A percentile compares a stretch with the other conserved stretches of the same genome.
Conservation (phyloP, 2,797 vertebrate species). For the Poliocrania exsul region DNA sequence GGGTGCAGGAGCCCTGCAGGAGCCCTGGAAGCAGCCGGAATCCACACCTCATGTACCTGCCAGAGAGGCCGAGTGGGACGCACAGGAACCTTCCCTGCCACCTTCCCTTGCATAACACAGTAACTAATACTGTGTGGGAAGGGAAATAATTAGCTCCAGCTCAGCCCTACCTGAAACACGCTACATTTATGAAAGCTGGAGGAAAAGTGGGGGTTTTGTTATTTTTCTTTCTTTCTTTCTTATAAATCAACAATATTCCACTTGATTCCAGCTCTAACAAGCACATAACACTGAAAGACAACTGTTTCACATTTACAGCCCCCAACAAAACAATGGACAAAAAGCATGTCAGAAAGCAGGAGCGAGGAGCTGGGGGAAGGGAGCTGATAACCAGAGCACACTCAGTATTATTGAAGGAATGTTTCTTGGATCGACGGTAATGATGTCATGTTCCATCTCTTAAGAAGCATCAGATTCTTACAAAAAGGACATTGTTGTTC, state of each 20-base stretch:
- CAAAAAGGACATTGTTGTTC: constrained; percentile 78
- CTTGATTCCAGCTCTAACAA: constrained; percentile 54
- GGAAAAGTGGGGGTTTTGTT: neutral
- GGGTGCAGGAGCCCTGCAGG: neutral
- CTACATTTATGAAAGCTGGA: neutral
- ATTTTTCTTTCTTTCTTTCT: constrained; percentile 22
- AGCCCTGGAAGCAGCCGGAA: neutral
- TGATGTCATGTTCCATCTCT: constrained; percentile 79
- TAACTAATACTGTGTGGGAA: constrained; percentile 25
- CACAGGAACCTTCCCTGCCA: neutral
- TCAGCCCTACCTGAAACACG: constrained; percentile 31
- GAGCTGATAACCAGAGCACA: constrained; percentile 68
- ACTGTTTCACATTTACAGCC: constrained; percentile 63
- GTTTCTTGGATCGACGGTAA: constrained; percentile 67
- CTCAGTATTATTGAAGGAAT: constrained; percentile 75
- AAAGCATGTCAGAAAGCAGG: constrained; percentile 64
- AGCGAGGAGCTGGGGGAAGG: constrained; percentile 62
- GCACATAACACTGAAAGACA: constrained; percentile 57
- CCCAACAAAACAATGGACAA: constrained; percentile 66
- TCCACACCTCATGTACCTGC: neutral
- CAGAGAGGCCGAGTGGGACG: neutral
- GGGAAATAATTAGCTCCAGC: constrained; percentile 20
- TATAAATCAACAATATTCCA: constrained; percentile 52
- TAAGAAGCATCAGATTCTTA: constrained; percentile 75
- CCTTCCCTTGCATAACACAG: constrained; percentile 11